Base-by-base conservation (phyloP, 2,113 vertebrate species). In the Laterallus jamaicensis region DNA sequence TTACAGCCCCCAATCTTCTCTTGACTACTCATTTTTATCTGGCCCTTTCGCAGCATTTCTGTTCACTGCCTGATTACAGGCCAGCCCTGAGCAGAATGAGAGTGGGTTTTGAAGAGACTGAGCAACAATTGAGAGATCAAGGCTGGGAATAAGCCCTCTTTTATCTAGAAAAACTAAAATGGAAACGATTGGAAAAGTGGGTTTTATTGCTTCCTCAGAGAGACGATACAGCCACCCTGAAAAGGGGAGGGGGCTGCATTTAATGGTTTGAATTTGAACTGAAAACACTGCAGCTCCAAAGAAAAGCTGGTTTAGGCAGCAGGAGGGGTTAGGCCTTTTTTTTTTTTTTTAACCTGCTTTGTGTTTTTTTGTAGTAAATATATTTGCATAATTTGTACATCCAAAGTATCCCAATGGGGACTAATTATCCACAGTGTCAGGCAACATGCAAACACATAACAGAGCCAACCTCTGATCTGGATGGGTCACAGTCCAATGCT, bases 401-500 rank as follows among this genome's bases (percentile, higher is more conserved):
- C 26, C 68, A 54, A 40, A 92, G 69, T 75, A 31, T 35, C 55
- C 71, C 85, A 63, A 77, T 56, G 83, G 90, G 59, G 85, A 80
- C 56, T 94, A 85, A 93, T 90, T 90, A 90, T 66, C 71, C 82
- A 37, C 82, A 88, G 56, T 83, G 82, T 94, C 56, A 91, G 66
- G 81, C 89, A 91, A 70, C 88, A 91, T 9, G 86, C 20, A 93
- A 92, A 86, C 86, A 83, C 4, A 0, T 42, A 82, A 35, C 85
- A 95, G 75, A 96, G 90, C 39, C 88, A 95, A 18, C 63, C 90
- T 94, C 79, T 96, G 85, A 47, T 73, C 58, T 39, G 78, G 74
- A 85, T 82, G 82, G 56, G 62, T 44, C 87, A 95, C 91, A 91
- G 74, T 66, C 82, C 88, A 52, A 56, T 0, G 29, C 92, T 90